These are phyloP conservation scores for Agelas oroides DNA, from an alignment of 37 sponge, comb jelly and placozoan genomes.

Conservation along the genomic window DNA sequence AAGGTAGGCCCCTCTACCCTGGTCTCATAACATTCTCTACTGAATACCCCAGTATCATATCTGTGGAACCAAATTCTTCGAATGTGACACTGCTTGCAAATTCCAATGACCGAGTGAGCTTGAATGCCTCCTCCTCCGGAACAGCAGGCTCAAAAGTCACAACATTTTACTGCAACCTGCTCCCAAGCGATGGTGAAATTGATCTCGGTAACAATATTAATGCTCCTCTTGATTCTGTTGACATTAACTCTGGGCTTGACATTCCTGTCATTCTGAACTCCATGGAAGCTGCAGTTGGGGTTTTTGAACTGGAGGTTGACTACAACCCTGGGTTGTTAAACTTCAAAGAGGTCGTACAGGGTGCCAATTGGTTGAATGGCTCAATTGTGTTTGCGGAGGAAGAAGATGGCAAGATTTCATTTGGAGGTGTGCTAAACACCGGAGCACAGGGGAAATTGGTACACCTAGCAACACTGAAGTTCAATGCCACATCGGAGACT, in stretches of 20 bases:
- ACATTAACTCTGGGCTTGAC: not conserved
- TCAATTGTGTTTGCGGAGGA: not conserved
- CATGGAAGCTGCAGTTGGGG: conserved; percentile 28
- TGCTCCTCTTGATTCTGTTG: conserved; percentile 20
- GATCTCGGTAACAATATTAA: conserved; percentile 45
- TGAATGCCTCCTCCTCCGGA: conserved; percentile 10
- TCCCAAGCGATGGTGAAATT: conserved; percentile 31
- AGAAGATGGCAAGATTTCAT: conserved; percentile 4
- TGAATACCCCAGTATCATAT: conserved; percentile 6
- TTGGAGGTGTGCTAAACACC: conserved; percentile 60
- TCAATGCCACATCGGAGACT: not conserved
- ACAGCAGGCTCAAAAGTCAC: not conserved
- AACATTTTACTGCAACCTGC: conserved; percentile 31
- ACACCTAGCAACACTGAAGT: conserved; percentile 42
- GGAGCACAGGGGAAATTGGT: conserved; percentile 33
- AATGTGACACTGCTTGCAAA: conserved; percentile 27
- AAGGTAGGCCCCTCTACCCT: conserved; percentile 44
- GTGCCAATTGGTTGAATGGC: conserved; percentile 54
- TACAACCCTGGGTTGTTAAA: conserved; percentile 18
- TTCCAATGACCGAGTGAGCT: not conserved
- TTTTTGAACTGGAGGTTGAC: conserved; percentile 30
- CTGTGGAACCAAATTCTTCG: conserved; percentile 2
- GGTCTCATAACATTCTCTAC: conserved; percentile 36
- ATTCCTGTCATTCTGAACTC: conserved; percentile 53
- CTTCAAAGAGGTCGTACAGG: conserved; percentile 15